phyloP scores from a whole-genome alignment of 2,888 invertebrate species.

The Pyrochroa serraticornis region DNA sequence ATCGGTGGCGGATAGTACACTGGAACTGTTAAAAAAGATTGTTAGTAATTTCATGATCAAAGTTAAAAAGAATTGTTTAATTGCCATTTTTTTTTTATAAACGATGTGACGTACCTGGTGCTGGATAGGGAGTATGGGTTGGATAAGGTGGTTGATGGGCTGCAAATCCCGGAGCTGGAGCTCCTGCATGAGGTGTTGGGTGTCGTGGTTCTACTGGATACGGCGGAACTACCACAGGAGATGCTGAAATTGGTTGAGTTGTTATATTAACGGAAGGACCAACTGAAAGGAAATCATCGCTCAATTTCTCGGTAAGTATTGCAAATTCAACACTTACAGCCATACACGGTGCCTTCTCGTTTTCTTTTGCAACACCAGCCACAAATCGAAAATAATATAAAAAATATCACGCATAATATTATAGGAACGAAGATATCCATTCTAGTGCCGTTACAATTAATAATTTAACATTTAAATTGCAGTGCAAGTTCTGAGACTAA shows the following conservation, averaged over 20 bases:
- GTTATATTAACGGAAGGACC: conserved; percentile 30
- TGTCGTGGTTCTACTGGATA: conserved; percentile 34
- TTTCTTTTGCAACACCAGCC: conserved; percentile 48
- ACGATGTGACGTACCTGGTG: conserved; percentile 22
- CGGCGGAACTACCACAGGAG: conserved; percentile 33
- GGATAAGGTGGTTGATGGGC: conserved; percentile 28
- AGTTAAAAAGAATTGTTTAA: not conserved
- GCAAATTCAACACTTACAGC: conserved; percentile 38
- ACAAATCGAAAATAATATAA: conserved; percentile 45
- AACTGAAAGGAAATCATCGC: conserved; percentile 8
- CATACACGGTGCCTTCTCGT: conserved; percentile 46
- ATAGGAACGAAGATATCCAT: conserved; percentile 46
- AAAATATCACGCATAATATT: conserved; percentile 41
- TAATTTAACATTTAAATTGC: conserved; percentile 4
- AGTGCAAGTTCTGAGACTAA: not conserved
- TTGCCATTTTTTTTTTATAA: not conserved
- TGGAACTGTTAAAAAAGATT: conserved; percentile 10
- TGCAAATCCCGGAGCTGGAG: conserved; percentile 25
- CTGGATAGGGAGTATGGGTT: conserved; percentile 28
- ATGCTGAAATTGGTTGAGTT: conserved; percentile 28
- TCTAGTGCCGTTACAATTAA: conserved; percentile 1
- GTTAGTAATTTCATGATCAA: not conserved
- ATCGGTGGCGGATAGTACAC: conserved; percentile 25
- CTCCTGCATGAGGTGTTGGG: conserved; percentile 28
- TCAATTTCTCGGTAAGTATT: not conserved